Evolutionary conservation across 2,797 vertebrate species (phyloP).

Genomic region (Pseudocheirus occidentalis): DNA sequence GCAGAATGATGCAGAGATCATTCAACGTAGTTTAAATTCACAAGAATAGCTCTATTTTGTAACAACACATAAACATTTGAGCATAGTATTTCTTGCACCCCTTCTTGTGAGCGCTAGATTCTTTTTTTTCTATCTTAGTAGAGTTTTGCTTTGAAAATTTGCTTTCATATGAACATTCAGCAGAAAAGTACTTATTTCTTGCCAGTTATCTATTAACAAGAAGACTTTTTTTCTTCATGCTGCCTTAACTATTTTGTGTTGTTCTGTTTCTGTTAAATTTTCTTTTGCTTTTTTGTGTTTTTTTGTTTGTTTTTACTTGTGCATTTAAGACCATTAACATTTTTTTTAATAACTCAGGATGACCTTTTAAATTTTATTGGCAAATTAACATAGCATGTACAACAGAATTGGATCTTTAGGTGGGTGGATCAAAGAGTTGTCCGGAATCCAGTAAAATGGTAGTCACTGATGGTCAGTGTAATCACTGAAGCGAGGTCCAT

Average conservation of each 20-base stretch:
- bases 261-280: conserved; percentile 89
- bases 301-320: conserved; percentile 96
- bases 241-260: conserved; percentile 92
- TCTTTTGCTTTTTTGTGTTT: conserved; percentile 92
- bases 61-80: conserved; percentile 87
- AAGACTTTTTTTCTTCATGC: conserved; percentile 89
- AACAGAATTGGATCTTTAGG: no score
- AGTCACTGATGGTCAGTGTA: no score
- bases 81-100: conserved; percentile 88
- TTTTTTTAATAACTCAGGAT: no score
- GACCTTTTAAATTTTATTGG: no score
- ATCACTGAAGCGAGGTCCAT: no score
- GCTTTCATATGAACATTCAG: conserved; percentile 86
- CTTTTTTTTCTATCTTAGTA: conserved; percentile 84
- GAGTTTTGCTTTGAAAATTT: conserved; percentile 85
- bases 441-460: no score
- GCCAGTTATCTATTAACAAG: conserved; percentile 87
- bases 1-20: conserved; percentile 78
- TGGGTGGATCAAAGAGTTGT: no score
- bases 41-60: conserved; percentile 81
- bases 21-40: conserved; percentile 76
- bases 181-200: conserved; percentile 88
- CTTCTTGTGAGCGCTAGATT: conserved; percentile 85
- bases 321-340: conserved; percentile 96
- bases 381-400: no score